Conservation (phyloP, 2,888 invertebrate species). For the Lepidocyrtoides sp. region DNA sequence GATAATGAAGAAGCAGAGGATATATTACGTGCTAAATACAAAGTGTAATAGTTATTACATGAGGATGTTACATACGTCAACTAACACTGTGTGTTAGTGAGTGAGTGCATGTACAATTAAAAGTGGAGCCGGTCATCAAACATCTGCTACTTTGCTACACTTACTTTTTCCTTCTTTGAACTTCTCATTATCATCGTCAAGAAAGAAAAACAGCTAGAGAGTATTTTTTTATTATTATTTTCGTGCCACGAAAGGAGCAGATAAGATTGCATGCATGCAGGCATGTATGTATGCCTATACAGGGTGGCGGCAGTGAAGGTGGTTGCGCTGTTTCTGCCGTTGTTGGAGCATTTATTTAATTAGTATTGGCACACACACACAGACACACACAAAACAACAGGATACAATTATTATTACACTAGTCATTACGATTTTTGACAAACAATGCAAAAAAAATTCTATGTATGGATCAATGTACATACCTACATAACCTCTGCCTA, state of each 20-base stretch:
- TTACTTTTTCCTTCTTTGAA: constrained; percentile 58
- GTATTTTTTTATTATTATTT: constrained; percentile 17
- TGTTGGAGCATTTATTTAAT: constrained; percentile 33
- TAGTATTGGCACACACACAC: constrained; percentile 26
- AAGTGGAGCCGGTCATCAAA: constrained; percentile 76
- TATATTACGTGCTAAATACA: constrained; percentile 67
- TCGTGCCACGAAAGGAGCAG: constrained; percentile 10
- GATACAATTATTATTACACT: constrained; percentile 38
- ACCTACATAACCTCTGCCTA: neutral
- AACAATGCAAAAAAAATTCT: constrained; percentile 32
- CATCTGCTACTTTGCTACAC: constrained; percentile 64
- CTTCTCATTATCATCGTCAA: neutral
- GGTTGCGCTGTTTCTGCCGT: constrained; percentile 1
- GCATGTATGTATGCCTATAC: neutral
- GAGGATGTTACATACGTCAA: constrained; percentile 21
- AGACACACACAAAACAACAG: constrained; percentile 16
- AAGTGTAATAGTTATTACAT: constrained; percentile 35
- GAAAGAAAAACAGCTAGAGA: neutral
- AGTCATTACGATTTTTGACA: constrained; percentile 42
- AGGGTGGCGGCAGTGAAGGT: constrained; percentile 21
- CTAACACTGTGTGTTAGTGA: neutral
- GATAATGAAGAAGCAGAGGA: constrained; percentile 61
- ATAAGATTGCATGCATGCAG: neutral
- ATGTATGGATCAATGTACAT: neutral
- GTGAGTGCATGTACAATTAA: constrained; percentile 45